These are phyloP conservation scores for Pheosia gnoma DNA, from an alignment of 2,888 invertebrate genomes.

Conservation along the genomic window DNA sequence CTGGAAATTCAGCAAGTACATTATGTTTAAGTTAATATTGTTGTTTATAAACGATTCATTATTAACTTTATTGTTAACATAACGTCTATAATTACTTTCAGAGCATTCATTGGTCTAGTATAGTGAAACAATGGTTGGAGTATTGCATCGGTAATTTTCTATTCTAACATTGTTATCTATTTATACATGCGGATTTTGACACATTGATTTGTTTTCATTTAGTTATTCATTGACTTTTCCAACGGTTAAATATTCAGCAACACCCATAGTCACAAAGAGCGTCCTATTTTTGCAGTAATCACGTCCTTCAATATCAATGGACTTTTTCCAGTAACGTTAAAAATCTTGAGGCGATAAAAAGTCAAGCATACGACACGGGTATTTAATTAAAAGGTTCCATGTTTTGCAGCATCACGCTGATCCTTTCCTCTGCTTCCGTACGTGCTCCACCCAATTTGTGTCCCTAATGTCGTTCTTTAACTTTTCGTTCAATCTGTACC, in stretches of 20 bases:
- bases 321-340: slow-evolving; percentile 9
- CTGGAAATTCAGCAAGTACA: slow-evolving; percentile 31
- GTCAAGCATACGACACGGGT: slow-evolving; percentile 5
- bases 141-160: no score
- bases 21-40: slow-evolving; percentile 26
- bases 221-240: no score
- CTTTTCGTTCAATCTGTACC: slow-evolving; percentile 4
- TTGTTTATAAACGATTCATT: slow-evolving; percentile 6
- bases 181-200: no score
- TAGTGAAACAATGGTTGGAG: no score
- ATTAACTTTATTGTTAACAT: background rate
- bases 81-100: background rate
- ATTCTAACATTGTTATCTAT: no score
- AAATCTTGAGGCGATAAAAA: slow-evolving; percentile 4
- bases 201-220: no score
- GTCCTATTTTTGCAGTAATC: no score
- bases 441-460: slow-evolving; percentile 6
- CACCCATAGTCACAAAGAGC: no score
- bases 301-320: background rate
- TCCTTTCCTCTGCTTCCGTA: background rate
- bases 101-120: background rate
- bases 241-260: no score
- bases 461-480: slow-evolving; percentile 3
- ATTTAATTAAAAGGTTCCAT: slow-evolving; percentile 2
- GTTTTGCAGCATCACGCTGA: slow-evolving; percentile 7